Evolutionary conservation across 2,888 invertebrate species (phyloP).

Genomic region (Leptura quadrifasciata): DNA sequence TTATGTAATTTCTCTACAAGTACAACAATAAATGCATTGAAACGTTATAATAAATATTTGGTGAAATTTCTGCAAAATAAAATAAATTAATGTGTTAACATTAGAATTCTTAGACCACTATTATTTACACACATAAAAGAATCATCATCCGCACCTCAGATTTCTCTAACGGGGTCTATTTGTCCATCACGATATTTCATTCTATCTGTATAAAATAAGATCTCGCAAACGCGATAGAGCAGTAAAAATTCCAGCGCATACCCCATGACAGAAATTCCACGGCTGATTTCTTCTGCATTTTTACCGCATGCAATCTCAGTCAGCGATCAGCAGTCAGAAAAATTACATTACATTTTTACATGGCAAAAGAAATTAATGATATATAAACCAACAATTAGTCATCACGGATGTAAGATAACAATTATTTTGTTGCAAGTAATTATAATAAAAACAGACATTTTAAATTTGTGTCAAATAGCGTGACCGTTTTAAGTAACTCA

Average conservation of each 20-base stretch:
- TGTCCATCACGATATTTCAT: neutral
- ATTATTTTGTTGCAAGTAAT: neutral
- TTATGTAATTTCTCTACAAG: too few relatives aligned
- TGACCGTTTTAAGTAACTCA: too few relatives aligned
- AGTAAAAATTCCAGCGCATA: conserved; percentile 4
- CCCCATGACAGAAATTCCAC: neutral
- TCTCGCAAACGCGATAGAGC: neutral
- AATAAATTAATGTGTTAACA: too few relatives aligned
- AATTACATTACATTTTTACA: neutral
- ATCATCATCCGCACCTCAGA: neutral
- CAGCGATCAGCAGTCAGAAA: too few relatives aligned
- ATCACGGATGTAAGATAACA: neutral
- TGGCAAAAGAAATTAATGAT: neutral
- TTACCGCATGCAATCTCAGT: neutral
- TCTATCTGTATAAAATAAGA: conserved; percentile 1
- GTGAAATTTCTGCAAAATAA: neutral
- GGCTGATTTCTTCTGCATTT: neutral
- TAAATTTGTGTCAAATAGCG: neutral
- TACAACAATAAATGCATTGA: too few relatives aligned
- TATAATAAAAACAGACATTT: neutral
- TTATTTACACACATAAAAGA: neutral
- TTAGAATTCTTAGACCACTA: neutral
- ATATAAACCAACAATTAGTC: neutral
- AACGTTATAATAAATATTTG: neutral
- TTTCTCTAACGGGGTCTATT: neutral